Evolutionary conservation across 1,140 invertebrate species (phyloP).

Genomic region (Aporrectodea caliginosa): DNA sequence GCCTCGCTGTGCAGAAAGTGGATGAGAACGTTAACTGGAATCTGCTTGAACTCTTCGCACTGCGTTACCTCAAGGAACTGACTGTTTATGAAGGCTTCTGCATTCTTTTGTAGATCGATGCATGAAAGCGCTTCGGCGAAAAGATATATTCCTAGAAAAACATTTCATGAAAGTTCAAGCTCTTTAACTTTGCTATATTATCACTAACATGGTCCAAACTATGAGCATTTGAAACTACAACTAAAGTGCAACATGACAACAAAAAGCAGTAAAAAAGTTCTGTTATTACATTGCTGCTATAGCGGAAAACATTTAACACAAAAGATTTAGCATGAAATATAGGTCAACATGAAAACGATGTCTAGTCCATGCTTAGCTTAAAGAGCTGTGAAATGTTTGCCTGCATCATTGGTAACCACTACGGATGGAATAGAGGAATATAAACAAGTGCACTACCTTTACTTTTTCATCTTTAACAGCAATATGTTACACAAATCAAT

Average conservation of each 20-base stretch:
- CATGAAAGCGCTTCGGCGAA: conserved; percentile 41
- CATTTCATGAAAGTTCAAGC: background rate
- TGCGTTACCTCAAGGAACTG: conserved; percentile 40
- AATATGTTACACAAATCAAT: too few relatives aligned
- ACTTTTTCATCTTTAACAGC: too few relatives aligned
- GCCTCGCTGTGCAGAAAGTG: conserved; percentile 40
- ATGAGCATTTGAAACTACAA: background rate
- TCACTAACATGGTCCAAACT: too few relatives aligned
- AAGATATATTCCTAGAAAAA: conserved; percentile 41
- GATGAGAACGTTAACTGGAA: conserved; percentile 37
- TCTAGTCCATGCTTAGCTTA: too few relatives aligned
- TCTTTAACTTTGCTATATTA: background rate
- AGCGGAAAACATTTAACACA: too few relatives aligned
- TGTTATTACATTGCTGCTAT: too few relatives aligned
- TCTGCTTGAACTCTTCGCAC: conserved; percentile 39
- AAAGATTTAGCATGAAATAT: too few relatives aligned
- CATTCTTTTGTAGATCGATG: conserved; percentile 35
- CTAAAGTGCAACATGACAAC: background rate
- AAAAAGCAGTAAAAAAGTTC: background rate
- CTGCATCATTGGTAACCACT: too few relatives aligned
- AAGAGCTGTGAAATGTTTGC: too few relatives aligned
- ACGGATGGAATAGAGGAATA: too few relatives aligned
- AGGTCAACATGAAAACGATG: too few relatives aligned
- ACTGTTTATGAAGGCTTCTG: conserved; percentile 40
- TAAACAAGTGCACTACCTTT: too few relatives aligned